Evolutionary conservation across 2,888 invertebrate species (phyloP), one percentile per base, ranked within the genome.

Genomic region (Trichacis sp.): DNA sequence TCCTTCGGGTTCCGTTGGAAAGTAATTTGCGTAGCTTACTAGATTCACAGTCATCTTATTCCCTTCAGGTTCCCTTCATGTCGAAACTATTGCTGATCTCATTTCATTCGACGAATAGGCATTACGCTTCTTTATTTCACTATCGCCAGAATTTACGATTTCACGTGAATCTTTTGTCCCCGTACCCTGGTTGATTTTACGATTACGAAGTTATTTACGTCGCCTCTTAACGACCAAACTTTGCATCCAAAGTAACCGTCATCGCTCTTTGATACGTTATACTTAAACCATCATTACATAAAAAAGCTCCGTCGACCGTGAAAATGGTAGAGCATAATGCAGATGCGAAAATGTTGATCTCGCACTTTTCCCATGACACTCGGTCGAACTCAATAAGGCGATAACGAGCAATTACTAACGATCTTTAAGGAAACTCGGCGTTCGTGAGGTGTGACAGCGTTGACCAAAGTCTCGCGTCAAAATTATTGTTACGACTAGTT

Each of bases 131-230:
- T 50, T 36, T 17, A 33, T 50, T 50, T 50, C 50, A 50, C 50
- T 50, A 50, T 50, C 38, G 36, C 38, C 36, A 17, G 14, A 51
- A 51, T 51, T 51, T 51, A 51, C 51, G 51, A 51, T 51, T 51
- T 33, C 20, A n/a, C 38, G 40, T 40, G 17, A 29, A 51, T 51
- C 43, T 19, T 43, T 43, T 19, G 43, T 19, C 18, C 5, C 43
- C n/a, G n/a, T 43, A 17, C 19, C 18, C 43, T 12, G 18, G 9
- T 19, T 43, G 18, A 19, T 43, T 43, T 43, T 19, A 19, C 43
- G 43, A 18, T n/a, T 19, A 17, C 43, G 8, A 12, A 4, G 18
- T 17, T 18, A 43, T 43, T 43, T 43, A 43, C 43, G 43, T 9
- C 43, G 9, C n/a, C 18, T 43, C 14, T 43, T 19, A n/a, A 43